Evolutionary conservation across 2,888 invertebrate species (phyloP).

Genomic region (Platycnemis pennipes): DNA sequence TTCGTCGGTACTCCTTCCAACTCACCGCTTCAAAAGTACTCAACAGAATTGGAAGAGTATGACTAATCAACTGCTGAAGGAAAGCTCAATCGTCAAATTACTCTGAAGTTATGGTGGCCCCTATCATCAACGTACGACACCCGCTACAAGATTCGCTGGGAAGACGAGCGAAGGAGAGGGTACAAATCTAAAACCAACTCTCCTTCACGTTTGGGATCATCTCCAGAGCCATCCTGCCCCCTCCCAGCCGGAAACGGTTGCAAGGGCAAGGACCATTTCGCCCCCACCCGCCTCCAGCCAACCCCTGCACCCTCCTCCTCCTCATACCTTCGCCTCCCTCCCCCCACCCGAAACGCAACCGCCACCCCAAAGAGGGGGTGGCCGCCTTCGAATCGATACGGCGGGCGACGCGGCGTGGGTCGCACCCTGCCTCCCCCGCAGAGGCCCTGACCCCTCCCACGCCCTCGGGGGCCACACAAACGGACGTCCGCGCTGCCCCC

Average conservation of each 20-base stretch:
- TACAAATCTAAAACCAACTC: no score
- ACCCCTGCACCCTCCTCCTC: background rate
- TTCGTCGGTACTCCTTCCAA: no score
- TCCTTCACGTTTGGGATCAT: no score
- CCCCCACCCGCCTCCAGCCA: background rate
- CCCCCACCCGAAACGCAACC: background rate
- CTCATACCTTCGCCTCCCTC: background rate
- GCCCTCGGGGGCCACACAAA: background rate
- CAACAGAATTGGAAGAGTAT: no score
- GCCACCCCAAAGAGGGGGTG: background rate
- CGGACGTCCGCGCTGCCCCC: background rate
- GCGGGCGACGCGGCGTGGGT: constrained; percentile 9
- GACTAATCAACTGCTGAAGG: no score
- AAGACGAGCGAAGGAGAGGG: no score
- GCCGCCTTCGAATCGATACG: constrained; percentile 53
- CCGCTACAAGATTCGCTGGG: no score
- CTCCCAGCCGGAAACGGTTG: background rate
- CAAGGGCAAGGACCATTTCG: background rate
- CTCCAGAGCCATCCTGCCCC: background rate
- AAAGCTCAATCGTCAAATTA: no score
- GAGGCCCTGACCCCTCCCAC: background rate
- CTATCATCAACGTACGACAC: no score
- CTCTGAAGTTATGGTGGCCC: no score
- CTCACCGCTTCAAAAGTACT: no score
- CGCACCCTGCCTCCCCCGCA: background rate